A percentile compares a stretch with the other conserved stretches of the same genome.
phyloP scores from a whole-genome alignment of 2,113 vertebrate species.

The Notiomystis cincta region DNA sequence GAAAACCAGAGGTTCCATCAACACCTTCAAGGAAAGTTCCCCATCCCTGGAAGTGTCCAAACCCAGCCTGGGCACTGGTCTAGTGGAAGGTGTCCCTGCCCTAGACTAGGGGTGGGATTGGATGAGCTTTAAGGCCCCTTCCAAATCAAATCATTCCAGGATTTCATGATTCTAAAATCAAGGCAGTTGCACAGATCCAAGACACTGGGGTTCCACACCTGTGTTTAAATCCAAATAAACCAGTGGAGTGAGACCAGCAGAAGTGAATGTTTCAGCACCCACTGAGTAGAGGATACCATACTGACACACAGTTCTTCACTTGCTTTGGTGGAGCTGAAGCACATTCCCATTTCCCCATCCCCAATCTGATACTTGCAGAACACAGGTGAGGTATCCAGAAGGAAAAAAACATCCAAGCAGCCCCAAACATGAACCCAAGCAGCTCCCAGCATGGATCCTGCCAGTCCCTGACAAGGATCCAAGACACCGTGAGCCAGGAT shows the following conservation, averaged over 20 bases:
- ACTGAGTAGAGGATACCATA: neutral
- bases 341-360: neutral
- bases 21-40: neutral
- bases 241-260: neutral
- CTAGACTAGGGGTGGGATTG: neutral
- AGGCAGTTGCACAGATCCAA: accelerated
- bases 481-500: neutral
- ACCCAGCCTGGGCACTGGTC: too few relatives aligned
- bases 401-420: neutral
- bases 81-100: neutral
- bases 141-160: neutral
- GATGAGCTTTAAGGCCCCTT: neutral
- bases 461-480: neutral
- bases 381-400: accelerated
- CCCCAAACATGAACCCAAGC: too few relatives aligned
- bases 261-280: neutral
- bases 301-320: neutral
- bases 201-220: accelerated
- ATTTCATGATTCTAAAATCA: neutral
- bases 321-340: neutral
- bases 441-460: neutral
- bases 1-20: neutral
- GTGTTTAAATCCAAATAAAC: neutral
- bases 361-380: neutral
- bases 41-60: neutral